Percentiles rank a stretch among this genome's conserved stretches.
Conservation (phyloP, 2,797 vertebrate genomes). For the Amazona finschi region DNA sequence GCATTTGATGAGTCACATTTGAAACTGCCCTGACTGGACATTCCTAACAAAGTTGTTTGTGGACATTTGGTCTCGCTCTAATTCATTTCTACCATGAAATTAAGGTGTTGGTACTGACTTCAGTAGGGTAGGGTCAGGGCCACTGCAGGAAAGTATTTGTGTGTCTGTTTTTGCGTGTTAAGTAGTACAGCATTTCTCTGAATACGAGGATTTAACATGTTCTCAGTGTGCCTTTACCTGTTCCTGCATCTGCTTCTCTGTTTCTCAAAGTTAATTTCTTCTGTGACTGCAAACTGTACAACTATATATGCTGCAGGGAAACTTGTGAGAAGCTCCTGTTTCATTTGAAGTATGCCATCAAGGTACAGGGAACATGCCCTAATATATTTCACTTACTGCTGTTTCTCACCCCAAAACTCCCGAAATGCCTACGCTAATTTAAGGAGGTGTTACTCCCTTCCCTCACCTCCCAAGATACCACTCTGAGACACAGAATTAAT, state of each 20-base stretch:
- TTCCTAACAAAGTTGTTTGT: background rate
- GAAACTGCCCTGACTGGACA: background rate
- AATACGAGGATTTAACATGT: background rate
- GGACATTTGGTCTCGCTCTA: background rate
- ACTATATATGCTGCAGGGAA: no score
- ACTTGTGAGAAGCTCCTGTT: background rate
- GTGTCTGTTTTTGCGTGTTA: background rate
- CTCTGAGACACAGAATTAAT: background rate
- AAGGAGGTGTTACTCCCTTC: background rate
- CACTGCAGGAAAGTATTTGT: background rate
- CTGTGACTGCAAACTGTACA: background rate
- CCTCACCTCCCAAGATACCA: background rate
- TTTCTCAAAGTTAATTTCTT: background rate
- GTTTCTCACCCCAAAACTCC: background rate
- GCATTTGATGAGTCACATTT: background rate
- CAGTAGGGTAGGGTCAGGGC: background rate
- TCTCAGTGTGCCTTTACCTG: background rate
- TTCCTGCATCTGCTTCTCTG: background rate
- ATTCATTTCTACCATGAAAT: background rate
- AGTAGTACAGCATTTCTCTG: background rate
- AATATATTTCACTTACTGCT: background rate
- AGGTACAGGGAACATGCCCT: background rate
- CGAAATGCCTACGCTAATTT: background rate
- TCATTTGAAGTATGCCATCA: background rate
- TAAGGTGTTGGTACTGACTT: background rate